phyloP scores from a whole-genome alignment of 2,888 invertebrate genomes.

The Phanerotoma sp. region DNA sequence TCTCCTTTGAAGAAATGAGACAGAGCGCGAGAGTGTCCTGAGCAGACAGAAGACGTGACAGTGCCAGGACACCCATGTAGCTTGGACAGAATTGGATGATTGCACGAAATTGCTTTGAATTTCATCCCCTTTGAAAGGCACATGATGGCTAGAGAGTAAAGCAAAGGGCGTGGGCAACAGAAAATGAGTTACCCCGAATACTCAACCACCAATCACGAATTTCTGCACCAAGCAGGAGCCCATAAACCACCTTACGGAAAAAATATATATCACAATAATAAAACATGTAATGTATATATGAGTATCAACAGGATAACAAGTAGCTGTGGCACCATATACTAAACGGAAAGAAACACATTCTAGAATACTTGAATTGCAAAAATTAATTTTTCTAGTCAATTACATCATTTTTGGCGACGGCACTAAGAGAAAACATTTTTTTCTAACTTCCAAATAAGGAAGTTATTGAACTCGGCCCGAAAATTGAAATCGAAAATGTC shows the following conservation, averaged over 20 bases:
- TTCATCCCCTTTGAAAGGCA: conserved; percentile 29
- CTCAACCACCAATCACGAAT: conserved; percentile 10
- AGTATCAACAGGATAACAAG: too few species aligned
- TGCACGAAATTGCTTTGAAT: conserved; percentile 45
- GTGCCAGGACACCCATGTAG: neutral
- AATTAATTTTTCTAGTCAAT: too few species aligned
- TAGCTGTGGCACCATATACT: too few species aligned
- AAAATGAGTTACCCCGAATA: conserved; percentile 8
- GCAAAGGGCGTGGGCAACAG: neutral
- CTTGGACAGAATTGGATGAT: conserved; percentile 44
- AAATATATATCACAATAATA: neutral
- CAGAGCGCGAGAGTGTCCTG: conserved; percentile 9
- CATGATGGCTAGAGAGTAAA: conserved; percentile 4
- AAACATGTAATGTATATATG: too few species aligned
- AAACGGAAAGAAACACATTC: too few species aligned
- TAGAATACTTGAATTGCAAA: too few species aligned
- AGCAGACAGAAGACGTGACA: neutral
- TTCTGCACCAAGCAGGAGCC: conserved; percentile 5
- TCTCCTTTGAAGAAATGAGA: conserved; percentile 14
- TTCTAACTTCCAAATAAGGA: too few species aligned
- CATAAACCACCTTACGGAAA: neutral
- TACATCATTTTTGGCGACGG: too few species aligned
- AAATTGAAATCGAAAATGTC: too few species aligned
- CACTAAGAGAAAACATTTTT: too few species aligned
- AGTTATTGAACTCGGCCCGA: too few species aligned